Conservation (phyloP, 2,888 invertebrate species). For the Cheilosia scutellata region DNA sequence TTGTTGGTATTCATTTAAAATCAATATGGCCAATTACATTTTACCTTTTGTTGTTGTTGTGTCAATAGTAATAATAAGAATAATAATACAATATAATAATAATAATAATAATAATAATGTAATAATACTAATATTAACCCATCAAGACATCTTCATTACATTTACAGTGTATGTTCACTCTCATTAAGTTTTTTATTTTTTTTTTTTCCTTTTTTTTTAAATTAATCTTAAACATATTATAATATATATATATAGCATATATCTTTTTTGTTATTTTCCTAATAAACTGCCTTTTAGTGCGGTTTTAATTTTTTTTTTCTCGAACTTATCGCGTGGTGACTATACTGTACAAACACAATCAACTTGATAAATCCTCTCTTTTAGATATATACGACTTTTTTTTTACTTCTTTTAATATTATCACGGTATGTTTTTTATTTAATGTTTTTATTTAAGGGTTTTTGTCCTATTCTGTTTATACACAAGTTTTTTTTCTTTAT, state of each 20-base stretch:
- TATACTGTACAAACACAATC: slow-evolving; percentile 71
- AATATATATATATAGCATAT: slow-evolving; percentile 78
- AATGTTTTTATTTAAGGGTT: slow-evolving; percentile 55
- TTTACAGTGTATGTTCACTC: slow-evolving; percentile 69
- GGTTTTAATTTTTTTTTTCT: slow-evolving; percentile 51
- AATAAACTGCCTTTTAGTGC: slow-evolving; percentile 78
- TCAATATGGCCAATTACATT: slow-evolving; percentile 76
- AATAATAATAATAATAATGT: slow-evolving; percentile 77
- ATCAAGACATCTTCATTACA: slow-evolving; percentile 77
- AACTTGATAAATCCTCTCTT: slow-evolving; percentile 67
- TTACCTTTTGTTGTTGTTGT: slow-evolving; percentile 63
- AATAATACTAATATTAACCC: slow-evolving; percentile 79
- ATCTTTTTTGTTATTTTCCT: slow-evolving; percentile 68
- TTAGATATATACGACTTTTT: slow-evolving; percentile 77
- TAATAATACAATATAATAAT: slow-evolving; percentile 74
- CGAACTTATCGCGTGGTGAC: slow-evolving; percentile 69
- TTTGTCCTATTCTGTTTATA: slow-evolving; percentile 40
- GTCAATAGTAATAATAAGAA: slow-evolving; percentile 70
- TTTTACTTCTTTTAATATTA: slow-evolving; percentile 77
- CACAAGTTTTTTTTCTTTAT: slow-evolving; percentile 51
- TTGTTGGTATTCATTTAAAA: slow-evolving; percentile 63
- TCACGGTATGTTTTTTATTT: slow-evolving; percentile 69
- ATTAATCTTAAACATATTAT: slow-evolving; percentile 79
- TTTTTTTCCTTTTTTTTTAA: slow-evolving; percentile 35
- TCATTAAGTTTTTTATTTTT: slow-evolving; percentile 54